Evolutionary conservation across 2,113 vertebrate genomes (phyloP).

Genomic region (Tinamus guttatus): DNA sequence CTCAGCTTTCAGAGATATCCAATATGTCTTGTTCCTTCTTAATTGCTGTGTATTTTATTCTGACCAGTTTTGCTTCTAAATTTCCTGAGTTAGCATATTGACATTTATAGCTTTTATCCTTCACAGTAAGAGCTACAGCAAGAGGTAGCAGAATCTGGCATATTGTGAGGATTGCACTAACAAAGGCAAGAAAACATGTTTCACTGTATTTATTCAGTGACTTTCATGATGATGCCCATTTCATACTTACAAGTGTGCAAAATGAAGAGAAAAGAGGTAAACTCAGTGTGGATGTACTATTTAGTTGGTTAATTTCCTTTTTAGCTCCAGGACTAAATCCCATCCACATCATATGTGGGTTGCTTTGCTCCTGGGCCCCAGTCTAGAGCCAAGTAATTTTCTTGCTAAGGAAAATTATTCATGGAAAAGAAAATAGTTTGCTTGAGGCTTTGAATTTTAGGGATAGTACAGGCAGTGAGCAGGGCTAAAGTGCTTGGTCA

Average conservation of each 20-base stretch:
- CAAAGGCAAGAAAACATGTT: background rate
- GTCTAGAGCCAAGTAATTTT: background rate
- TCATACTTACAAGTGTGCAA: background rate
- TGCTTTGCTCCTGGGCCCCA: background rate
- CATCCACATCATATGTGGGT: background rate
- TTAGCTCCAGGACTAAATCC: background rate
- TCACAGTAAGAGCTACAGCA: background rate
- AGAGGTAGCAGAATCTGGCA: background rate
- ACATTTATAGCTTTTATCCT: background rate
- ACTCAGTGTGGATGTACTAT: rapidly evolving
- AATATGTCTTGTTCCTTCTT: background rate
- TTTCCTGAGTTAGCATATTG: background rate
- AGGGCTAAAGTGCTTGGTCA: background rate
- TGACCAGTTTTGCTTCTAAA: background rate
- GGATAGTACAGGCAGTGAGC: background rate
- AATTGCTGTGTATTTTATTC: background rate
- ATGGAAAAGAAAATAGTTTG: background rate
- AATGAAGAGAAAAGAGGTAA: background rate
- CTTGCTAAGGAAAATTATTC: background rate
- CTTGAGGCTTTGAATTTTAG: constrained; percentile 10
- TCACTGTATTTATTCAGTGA: background rate
- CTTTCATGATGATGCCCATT: background rate
- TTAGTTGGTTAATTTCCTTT: background rate
- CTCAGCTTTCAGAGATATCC: background rate
- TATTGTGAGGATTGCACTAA: rapidly evolving